Evolutionary conservation across 2,888 invertebrate species (phyloP).

Genomic region (Phytoseiulus persimilis): DNA sequence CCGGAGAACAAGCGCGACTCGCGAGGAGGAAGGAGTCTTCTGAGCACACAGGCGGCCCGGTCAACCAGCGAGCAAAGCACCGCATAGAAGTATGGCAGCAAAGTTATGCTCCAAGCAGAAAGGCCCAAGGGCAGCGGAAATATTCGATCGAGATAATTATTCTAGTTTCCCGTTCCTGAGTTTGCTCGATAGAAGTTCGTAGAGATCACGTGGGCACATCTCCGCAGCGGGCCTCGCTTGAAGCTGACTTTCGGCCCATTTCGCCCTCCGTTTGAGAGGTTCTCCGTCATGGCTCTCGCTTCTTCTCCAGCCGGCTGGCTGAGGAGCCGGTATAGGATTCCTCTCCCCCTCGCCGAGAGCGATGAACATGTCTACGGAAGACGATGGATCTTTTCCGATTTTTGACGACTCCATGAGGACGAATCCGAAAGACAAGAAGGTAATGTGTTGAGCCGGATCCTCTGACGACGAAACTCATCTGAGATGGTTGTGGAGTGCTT

Average conservation of each 20-base stretch:
- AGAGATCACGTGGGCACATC: background rate
- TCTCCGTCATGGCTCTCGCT: too few relatives aligned
- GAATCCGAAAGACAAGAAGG: too few relatives aligned
- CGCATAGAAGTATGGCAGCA: background rate
- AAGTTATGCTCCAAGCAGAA: background rate
- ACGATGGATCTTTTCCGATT: too few relatives aligned
- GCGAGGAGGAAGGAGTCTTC: background rate
- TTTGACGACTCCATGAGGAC: too few relatives aligned
- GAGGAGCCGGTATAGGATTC: too few relatives aligned
- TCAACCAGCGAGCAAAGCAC: background rate
- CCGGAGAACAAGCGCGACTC: background rate
- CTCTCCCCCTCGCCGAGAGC: too few relatives aligned
- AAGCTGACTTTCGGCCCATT: background rate
- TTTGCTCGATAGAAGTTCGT: background rate
- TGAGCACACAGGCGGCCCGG: background rate
- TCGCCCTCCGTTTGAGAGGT: background rate
- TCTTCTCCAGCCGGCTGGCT: too few relatives aligned
- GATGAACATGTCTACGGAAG: too few relatives aligned
- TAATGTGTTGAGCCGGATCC: too few relatives aligned
- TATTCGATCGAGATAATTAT: background rate
- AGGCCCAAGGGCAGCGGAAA: background rate
- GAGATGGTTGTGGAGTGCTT: too few relatives aligned
- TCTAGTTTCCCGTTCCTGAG: background rate
- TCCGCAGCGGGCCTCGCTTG: background rate
- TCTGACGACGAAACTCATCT: too few relatives aligned